Base-by-base conservation (phyloP, 2,113 vertebrate genomes). In the Xiphias gladius region DNA sequence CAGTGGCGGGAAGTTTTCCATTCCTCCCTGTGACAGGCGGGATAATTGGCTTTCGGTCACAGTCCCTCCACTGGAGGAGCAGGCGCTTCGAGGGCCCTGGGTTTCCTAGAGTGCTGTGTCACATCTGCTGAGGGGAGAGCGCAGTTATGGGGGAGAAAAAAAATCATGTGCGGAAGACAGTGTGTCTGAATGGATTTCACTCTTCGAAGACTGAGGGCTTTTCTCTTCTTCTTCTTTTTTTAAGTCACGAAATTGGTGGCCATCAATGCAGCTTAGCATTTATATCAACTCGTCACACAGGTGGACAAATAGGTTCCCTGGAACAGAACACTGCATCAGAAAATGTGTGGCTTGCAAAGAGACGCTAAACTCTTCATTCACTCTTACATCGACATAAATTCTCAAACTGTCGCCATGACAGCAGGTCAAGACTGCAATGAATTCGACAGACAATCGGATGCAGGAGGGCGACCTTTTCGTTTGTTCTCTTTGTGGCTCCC, bases 1-100 rank as follows among this genome's bases (percentile, higher is more conserved):
- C 81, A 17, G 48, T 28, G 73, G 37, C 65, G 86, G 85, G 32
- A 83, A 63, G 79, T 86, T 22, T 69, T 24, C 87, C 52, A 62
- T 70, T 83, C 65, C 64, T 80, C 30, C 46, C 61, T 46, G 69
- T 88, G 89, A 88, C 91, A 83, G 87, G 79, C 30, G 1, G 73
- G 79, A 88, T 91, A 89, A 92, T 90, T 92, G 91, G 81, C 86
- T 90, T 86, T 82, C 87, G 88, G 83, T 89, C 89, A 83, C 84
- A 82, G 46, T 50, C 73, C 20, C 63, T 82, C 54, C 13, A 11
- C 54, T 37, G 65, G 68, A 86, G 81, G 32, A 77, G 75, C 73
- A 80, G 85, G 62, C 73, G 79, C 64, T 64, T 79, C 57, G 24
- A 22, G 73, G 65, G 73, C 17, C 11, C 3, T 46, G 46, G 28